These are phyloP conservation scores for Polypterus senegalus DNA, from an alignment of 2,113 vertebrate species.

Conservation along the genomic window DNA sequence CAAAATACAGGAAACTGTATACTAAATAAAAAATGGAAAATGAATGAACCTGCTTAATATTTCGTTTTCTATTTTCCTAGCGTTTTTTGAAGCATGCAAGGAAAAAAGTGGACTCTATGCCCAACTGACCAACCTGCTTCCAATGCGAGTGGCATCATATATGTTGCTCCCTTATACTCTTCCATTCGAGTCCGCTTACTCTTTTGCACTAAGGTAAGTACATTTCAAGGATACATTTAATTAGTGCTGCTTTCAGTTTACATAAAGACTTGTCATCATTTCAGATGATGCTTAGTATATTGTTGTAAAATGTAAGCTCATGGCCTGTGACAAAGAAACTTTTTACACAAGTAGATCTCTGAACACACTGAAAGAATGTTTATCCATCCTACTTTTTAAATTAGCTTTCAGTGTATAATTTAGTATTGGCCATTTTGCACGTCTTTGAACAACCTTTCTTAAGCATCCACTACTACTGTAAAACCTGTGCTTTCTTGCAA, in stretches of 20 bases:
- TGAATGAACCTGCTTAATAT: too few relatives aligned
- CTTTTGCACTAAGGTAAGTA: slow-evolving; percentile 53
- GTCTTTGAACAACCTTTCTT: too few relatives aligned
- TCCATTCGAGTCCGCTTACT: slow-evolving; percentile 66
- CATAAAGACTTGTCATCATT: background rate
- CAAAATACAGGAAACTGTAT: too few relatives aligned
- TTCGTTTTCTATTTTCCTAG: slow-evolving; percentile 32
- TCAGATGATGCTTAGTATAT: background rate
- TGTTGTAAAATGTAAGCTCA: too few relatives aligned
- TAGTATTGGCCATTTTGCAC: too few relatives aligned
- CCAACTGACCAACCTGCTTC: slow-evolving; percentile 55
- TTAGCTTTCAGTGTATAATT: too few relatives aligned
- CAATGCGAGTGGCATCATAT: slow-evolving; percentile 64
- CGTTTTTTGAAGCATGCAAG: slow-evolving; percentile 54
- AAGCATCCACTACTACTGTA: too few relatives aligned
- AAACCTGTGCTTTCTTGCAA: too few relatives aligned
- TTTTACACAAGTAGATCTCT: background rate
- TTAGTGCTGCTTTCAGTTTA: background rate
- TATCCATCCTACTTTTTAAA: too few relatives aligned
- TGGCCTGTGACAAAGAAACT: too few relatives aligned
- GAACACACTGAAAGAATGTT: too few relatives aligned
- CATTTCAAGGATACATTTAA: background rate
- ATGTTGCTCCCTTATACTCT: slow-evolving; percentile 70
- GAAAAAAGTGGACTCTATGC: slow-evolving; percentile 45
- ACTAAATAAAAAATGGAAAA: too few relatives aligned